These are phyloP conservation scores for Halcyon chelicuti DNA, from an alignment of 2,797 vertebrate genomes.

Conservation along the genomic window DNA sequence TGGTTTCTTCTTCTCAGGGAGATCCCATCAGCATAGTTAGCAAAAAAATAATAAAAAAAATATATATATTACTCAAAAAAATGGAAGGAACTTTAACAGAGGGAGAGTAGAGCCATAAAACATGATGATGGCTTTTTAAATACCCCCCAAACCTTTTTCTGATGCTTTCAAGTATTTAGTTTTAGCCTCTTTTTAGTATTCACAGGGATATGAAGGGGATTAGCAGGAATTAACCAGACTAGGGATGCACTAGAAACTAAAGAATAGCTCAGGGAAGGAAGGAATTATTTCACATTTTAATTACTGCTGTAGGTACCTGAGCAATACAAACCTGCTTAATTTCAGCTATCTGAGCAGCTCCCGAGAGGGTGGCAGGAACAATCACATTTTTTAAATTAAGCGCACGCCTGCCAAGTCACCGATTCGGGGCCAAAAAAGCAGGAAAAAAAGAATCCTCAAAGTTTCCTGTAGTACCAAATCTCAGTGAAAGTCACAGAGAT, in stretches of 20 bases:
- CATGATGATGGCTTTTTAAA: not conserved
- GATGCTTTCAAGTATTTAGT: not conserved
- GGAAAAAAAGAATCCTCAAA: not conserved
- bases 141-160: not conserved
- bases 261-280: not conserved
- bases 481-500: not conserved
- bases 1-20: not conserved
- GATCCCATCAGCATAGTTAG: not conserved
- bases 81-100: not conserved
- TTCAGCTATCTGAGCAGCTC: not conserved
- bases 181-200: not conserved
- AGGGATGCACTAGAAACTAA: not conserved
- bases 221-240: not conserved
- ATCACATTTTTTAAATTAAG: not conserved
- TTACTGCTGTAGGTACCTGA: not conserved
- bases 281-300: not conserved
- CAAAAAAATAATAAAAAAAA: too few relatives aligned
- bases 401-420: fast-evolving
- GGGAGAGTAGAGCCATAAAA: not conserved
- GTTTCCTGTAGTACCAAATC: not conserved
- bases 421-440: not conserved
- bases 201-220: not conserved
- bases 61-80: not conserved
- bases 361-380: not conserved
- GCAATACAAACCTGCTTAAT: not conserved